phyloP scores from a whole-genome alignment of 2,113 vertebrate species.

The Actenoides lindsayi region DNA sequence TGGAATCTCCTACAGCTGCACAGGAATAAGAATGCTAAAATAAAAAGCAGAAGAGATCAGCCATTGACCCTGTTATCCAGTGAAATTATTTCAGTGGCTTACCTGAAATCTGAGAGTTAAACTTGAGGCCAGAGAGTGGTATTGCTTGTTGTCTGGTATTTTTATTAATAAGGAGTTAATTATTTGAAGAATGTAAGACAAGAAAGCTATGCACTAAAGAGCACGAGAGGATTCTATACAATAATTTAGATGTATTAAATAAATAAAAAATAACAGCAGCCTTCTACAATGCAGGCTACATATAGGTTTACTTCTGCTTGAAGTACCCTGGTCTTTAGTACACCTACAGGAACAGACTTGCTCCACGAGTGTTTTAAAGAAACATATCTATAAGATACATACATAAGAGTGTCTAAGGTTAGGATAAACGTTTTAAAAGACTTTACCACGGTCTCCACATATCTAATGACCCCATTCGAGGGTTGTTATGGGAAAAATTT shows the following conservation, averaged over 20 bases:
- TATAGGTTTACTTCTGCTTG: slow-evolving; percentile 83
- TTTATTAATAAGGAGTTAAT: slow-evolving; percentile 79
- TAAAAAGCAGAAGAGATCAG: background rate
- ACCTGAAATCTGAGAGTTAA: background rate
- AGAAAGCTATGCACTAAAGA: slow-evolving; percentile 46
- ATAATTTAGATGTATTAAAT: slow-evolving; percentile 89
- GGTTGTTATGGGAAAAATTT: slow-evolving; percentile 67
- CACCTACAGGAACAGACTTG: slow-evolving; percentile 82
- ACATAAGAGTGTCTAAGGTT: slow-evolving; percentile 76
- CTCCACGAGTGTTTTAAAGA: slow-evolving; percentile 85
- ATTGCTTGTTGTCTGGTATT: background rate
- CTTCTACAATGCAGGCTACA: slow-evolving; percentile 94
- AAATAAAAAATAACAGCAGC: slow-evolving; percentile 88
- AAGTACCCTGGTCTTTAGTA: slow-evolving; percentile 88
- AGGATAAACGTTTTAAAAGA: slow-evolving; percentile 28
- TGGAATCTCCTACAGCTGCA: background rate
- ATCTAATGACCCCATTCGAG: slow-evolving; percentile 77
- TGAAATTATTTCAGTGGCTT: background rate
- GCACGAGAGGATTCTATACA: slow-evolving; percentile 57
- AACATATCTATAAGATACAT: slow-evolving; percentile 97
- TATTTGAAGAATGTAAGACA: slow-evolving; percentile 56
- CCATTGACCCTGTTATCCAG: background rate
- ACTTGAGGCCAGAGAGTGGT: background rate
- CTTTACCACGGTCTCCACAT: slow-evolving; percentile 93
- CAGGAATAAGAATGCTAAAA: background rate